A percentile compares a stretch with the other conserved stretches of the same genome.
phyloP scores from a whole-genome alignment of 2,797 vertebrate species.

The Ispidina lecontei region DNA sequence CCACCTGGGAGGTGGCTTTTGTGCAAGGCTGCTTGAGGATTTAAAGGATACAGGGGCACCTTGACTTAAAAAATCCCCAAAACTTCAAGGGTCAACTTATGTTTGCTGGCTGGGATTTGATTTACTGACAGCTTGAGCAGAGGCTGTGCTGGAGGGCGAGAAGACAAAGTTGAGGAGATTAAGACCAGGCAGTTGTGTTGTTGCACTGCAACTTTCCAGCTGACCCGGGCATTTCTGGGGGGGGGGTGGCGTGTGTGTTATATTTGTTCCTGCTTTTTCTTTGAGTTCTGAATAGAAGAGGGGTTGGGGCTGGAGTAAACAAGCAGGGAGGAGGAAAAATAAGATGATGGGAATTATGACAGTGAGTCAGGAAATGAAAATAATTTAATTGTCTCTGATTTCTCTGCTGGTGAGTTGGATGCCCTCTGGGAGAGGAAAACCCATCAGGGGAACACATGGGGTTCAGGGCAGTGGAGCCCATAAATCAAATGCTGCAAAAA shows the following conservation, averaged over 20 bases:
- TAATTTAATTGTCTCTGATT: not conserved
- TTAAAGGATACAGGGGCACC: not conserved
- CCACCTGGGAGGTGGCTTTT: not conserved
- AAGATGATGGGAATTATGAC: not conserved
- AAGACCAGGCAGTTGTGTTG: not conserved
- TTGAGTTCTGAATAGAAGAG: not conserved
- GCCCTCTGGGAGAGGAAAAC: not conserved
- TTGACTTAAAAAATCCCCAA: not conserved
- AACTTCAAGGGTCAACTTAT: not conserved
- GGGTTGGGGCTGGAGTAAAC: not conserved
- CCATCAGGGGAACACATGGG: not conserved
- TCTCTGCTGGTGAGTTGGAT: not conserved
- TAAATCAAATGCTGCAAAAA: not conserved
- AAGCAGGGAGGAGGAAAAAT: not conserved
- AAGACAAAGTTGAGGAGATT: not conserved
- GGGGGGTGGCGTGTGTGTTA: not conserved
- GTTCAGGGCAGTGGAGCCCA: not conserved
- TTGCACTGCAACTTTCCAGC: not conserved
- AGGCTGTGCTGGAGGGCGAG: not conserved
- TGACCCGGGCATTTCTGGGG: not conserved
- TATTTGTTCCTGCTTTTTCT: not conserved
- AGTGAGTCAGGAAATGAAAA: not conserved
- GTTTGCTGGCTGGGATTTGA: not conserved
- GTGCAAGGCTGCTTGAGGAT: not conserved
- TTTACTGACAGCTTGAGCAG: not conserved